Base-by-base conservation (phyloP, 2,888 invertebrate species). In the Nymphalis polychloros region DNA sequence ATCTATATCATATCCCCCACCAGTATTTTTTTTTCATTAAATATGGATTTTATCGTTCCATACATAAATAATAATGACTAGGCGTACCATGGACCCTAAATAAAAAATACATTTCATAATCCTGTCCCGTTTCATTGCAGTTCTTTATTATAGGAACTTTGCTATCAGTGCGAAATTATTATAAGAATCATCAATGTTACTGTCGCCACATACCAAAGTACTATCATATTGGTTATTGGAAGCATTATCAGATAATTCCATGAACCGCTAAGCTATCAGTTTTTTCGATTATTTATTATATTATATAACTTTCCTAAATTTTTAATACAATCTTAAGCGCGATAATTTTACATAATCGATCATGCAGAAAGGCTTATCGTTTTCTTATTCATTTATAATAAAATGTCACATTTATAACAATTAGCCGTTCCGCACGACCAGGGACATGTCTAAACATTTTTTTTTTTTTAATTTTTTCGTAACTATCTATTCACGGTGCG, bases 401-500 rank as follows among this genome's bases (percentile, higher is more conserved):
- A 35, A 35, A 17, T n/a, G 57, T 41, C 41, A 53, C 8, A 53
- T 27, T 35, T 57, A 8, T 13, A 19, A 41, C 35, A n/a, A n/a
- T 57, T n/a, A 19, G 13, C 19, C 41, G 57, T 57, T 35, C 41
- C 55, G 49, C 57, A 31, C 35, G 41, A 49, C 31, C 50, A 41
- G 20, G 46, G 61, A 55, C 57, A 62, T 19, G 52, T 64, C 68
- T 73, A 70, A 69, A 70, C 70, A 67, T 68, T 81, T 83, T 83
- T 82, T 82, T n/a, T 53, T 55, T 84, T 80, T 79, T 78, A 71
- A 76, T 84, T 86, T 86, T 83, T 84, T 87, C 88, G 84, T 82
- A 83, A 86, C 89, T 91, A 89, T 85, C 88, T 89, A 91, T 83
- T 81, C 86, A 86, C 82, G 84, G 90, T 91, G 91, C 90, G 86